Percentiles rank a stretch among this genome's conserved stretches.
These are phyloP conservation scores for Saimiri boliviensis DNA, from an alignment of 2,113 vertebrate species.

Conservation along the genomic window DNA sequence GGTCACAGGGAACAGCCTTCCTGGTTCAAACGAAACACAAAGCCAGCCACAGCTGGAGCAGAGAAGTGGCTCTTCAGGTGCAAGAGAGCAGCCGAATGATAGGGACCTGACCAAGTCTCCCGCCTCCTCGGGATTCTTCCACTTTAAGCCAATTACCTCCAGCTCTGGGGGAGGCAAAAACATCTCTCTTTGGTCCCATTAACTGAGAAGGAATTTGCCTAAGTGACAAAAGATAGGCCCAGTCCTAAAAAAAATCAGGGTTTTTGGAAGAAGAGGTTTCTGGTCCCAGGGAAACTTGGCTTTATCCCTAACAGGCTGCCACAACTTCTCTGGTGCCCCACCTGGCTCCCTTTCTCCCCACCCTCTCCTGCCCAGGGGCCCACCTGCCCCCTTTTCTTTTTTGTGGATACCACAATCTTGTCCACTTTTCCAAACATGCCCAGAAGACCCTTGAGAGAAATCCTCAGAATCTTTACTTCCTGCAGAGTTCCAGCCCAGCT, in stretches of 20 bases:
- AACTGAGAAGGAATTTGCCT: not conserved
- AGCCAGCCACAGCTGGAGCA: not conserved
- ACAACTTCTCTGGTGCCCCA: not conserved
- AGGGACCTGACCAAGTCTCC: not conserved
- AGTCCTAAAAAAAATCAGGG: not conserved
- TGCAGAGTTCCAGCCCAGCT: not conserved
- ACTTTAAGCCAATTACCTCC: not conserved
- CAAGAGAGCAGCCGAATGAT: not conserved
- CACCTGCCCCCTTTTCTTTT: not conserved
- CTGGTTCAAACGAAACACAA: constrained; percentile 29
- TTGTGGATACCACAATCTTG: no score
- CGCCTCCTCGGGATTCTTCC: not conserved
- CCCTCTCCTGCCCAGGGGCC: not conserved
- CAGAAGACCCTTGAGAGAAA: not conserved
- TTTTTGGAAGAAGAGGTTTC: constrained; percentile 35
- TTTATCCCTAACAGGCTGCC: not conserved
- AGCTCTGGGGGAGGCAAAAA: not conserved
- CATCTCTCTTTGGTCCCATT: not conserved
- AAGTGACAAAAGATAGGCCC: not conserved
- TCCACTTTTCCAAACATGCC: not conserved
- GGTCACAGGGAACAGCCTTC: constrained; percentile 4
- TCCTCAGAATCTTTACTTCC: not conserved
- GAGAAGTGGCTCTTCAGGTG: not conserved
- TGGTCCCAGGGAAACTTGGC: not conserved
- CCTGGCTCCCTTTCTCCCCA: not conserved